These are phyloP conservation scores for Fundulus diaphanus DNA, from an alignment of 2,797 vertebrate genomes.

Conservation along the genomic window DNA sequence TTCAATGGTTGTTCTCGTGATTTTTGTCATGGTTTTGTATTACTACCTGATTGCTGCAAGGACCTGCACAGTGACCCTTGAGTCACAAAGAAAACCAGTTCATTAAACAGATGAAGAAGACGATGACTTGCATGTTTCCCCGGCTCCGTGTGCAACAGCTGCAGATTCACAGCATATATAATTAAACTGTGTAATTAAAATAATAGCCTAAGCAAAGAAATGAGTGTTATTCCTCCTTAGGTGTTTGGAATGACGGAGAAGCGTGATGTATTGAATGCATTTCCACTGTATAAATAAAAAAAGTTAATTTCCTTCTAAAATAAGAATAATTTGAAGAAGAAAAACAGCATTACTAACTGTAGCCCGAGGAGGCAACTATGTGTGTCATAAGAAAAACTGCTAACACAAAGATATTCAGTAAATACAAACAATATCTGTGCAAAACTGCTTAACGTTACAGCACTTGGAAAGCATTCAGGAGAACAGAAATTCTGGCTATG, in stretches of 20 bases:
- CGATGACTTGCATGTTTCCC: slow-evolving; percentile 39
- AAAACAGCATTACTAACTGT: slow-evolving; percentile 40
- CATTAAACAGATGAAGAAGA: slow-evolving; percentile 45
- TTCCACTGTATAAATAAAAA: slow-evolving; percentile 24
- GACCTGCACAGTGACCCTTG: slow-evolving; percentile 35
- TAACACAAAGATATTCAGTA: slow-evolving; percentile 35
- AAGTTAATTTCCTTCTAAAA: slow-evolving; percentile 31
- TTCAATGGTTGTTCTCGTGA: slow-evolving; percentile 27
- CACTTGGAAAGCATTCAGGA: slow-evolving; percentile 31
- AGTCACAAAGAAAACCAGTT: slow-evolving; percentile 39
- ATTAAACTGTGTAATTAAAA: slow-evolving; percentile 60
- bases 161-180: slow-evolving; percentile 44
- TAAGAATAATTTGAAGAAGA: slow-evolving; percentile 31
- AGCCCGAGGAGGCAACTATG: slow-evolving; percentile 32
- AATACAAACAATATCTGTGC: slow-evolving; percentile 29
- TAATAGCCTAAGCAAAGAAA: slow-evolving; percentile 37
- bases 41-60: slow-evolving; percentile 33
- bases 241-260: slow-evolving; percentile 42
- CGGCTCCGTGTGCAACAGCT: slow-evolving; percentile 16
- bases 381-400: slow-evolving; percentile 22
- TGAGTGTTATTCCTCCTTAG: slow-evolving; percentile 35
- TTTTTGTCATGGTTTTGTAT: slow-evolving; percentile 26
- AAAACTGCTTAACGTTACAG: slow-evolving; percentile 32
- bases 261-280: slow-evolving; percentile 9
- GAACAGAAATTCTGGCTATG: slow-evolving; percentile 5